Evolutionary conservation across 2,888 invertebrate genomes (phyloP), one percentile per base, ranked within the genome.

Genomic region (Pemphredon lugubris): DNA sequence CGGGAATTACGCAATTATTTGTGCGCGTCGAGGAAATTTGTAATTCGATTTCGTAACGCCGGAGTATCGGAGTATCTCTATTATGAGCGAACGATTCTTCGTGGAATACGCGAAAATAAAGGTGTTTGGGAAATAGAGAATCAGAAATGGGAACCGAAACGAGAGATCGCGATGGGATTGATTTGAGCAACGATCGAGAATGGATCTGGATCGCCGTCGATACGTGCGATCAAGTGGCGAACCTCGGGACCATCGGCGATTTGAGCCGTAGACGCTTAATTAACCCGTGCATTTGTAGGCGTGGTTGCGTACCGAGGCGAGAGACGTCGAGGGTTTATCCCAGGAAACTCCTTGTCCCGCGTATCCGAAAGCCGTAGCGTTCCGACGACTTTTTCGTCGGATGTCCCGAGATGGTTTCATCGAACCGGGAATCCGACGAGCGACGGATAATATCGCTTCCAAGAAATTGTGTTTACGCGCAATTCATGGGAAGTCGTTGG

Each of bases 231-330:
- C 40, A 51, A 42, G 47, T 67, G 73, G 26, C 50, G 77, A 79
- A 71, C 70, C 76, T 63, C 67, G 65, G 51, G 67, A 44, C 40
- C 7, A 48, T 67, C 70, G 61, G 45, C 59, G 42, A 71, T 77
- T 70, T 63, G 61, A 59, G 57, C 40, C 44, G 44, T 42, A 23
- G 47, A 39, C 55, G 71, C 42, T 72, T 76, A 83, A 75, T 77
- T 77, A 75, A 64, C 40, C 63, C 20, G 50, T 39, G 75, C 18
- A 76, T 67, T 63, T 48, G 55, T 63, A 55, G 53, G 40, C 44
- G 60, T 69, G 69, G 30, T 61, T 44, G 16, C 47, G 39, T 30
- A 44, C 34, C 30, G 18, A 14, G 23, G n/a, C 39, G 16, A 37
- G 16, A 14, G 23, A n/a, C 9, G n/a, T 2, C 44, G 20, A 20